A percentile compares a stretch with the other conserved stretches of the same genome.
phyloP scores from a whole-genome alignment of 1,140 invertebrate species.

The Lordiphosa collinella region DNA sequence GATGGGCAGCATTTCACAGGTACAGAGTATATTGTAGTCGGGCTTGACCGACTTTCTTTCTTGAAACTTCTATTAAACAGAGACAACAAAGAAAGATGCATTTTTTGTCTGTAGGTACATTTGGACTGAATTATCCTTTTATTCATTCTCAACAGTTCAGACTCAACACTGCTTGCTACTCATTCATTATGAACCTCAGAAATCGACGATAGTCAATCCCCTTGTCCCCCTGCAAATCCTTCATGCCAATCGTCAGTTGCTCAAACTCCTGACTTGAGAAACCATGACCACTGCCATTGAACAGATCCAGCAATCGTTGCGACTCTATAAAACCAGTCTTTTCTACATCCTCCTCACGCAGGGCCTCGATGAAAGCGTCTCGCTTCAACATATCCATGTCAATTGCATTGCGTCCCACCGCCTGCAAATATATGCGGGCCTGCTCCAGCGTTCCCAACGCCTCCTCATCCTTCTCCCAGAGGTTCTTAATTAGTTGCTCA shows the following conservation, averaged over 20 bases:
- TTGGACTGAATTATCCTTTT: too few relatives aligned
- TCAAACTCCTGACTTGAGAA: conserved; percentile 28
- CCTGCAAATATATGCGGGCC: conserved; percentile 27
- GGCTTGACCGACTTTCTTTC: too few relatives aligned
- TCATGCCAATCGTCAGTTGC: conserved; percentile 30
- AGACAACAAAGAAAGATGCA: too few relatives aligned
- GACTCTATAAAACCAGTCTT: conserved; percentile 21
- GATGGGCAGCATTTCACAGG: too few relatives aligned
- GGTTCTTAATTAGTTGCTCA: conserved; percentile 9
- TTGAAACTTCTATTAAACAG: too few relatives aligned
- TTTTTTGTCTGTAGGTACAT: too few relatives aligned
- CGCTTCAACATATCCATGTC: conserved; percentile 33
- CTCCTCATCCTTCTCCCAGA: conserved; percentile 12
- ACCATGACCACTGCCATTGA: conserved; percentile 21
- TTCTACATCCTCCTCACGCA: neutral
- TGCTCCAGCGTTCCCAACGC: conserved; percentile 8
- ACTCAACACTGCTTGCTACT: too few relatives aligned
- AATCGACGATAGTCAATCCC: conserved; percentile 40
- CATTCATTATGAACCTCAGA: conserved; percentile 46
- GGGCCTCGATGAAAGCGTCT: conserved; percentile 28
- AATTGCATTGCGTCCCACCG: conserved; percentile 40
- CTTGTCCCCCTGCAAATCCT: neutral
- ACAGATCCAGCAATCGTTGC: conserved; percentile 11
- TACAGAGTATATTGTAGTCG: too few relatives aligned
- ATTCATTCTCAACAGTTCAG: too few relatives aligned